Conservation (phyloP, 2,888 invertebrate species). For the Augochlorella aurata region DNA sequence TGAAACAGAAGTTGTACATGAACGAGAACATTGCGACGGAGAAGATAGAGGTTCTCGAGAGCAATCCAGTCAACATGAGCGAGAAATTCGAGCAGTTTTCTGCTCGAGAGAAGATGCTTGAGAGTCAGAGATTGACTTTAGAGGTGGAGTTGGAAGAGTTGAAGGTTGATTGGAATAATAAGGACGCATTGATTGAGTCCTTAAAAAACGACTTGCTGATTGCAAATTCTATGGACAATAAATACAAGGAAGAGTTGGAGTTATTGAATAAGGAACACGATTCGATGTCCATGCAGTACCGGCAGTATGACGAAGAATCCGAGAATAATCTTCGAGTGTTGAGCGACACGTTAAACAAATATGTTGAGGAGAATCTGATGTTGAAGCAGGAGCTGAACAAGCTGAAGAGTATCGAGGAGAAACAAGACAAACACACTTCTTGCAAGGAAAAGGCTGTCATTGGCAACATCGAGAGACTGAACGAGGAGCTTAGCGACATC, state of each 20-base stretch:
- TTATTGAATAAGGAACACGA: conserved; percentile 33
- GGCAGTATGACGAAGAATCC: conserved; percentile 35
- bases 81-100: conserved; percentile 57
- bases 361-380: conserved; percentile 82
- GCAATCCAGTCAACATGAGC: conserved; percentile 55
- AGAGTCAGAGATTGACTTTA: conserved; percentile 62
- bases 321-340: conserved; percentile 49
- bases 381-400: conserved; percentile 81
- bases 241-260: conserved; percentile 40
- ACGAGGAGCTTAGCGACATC: conserved; percentile 71
- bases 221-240: not conserved
- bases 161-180: conserved; percentile 56
- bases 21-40: conserved; percentile 32
- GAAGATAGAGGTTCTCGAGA: conserved; percentile 53
- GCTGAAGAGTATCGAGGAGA: conserved; percentile 33
- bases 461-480: conserved; percentile 73
- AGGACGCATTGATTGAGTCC: conserved; percentile 28
- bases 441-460: not conserved
- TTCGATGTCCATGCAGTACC: conserved; percentile 30
- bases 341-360: conserved; percentile 53
- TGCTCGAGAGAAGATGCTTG: conserved; percentile 51
- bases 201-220: conserved; percentile 52
- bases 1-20: conserved; percentile 53
- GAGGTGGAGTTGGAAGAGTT: conserved; percentile 67
- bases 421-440: conserved; percentile 5